Evolutionary conservation across 2,113 vertebrate genomes (phyloP), one percentile per base, ranked within the genome.

Genomic region (Tragelaphus scriptus): DNA sequence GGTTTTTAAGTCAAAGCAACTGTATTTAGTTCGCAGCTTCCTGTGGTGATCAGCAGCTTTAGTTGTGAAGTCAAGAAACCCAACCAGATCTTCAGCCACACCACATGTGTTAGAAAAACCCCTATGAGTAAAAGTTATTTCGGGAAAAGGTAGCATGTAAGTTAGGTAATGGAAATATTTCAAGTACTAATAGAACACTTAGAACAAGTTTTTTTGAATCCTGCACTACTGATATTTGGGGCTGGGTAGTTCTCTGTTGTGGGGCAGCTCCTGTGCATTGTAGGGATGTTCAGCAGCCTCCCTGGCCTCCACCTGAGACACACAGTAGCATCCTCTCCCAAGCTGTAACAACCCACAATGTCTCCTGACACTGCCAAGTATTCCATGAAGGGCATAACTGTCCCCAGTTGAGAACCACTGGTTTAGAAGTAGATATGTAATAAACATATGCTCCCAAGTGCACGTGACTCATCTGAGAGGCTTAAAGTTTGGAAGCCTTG

Each of bases 41-140:
- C 97, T 96, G 88, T 98, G 95, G 71, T 89, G 88, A 97, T 96
- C 92, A 92, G 94, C 86, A 94, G 95, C 68, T 97, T 96, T 81
- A 81, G 97, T 65, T 95, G 86, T 85, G 90, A 94, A 98, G 85
- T 95, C 44, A 85, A 97, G 88, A 96, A 92, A 95, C 23, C 92
- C 59, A 19, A 86, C 30, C 79, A 97, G 92, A 90, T 30, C 92
- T 84, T 81, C 63, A 94, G 85, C 81, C 90, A 88, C 92, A 90
- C 92, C 93, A 88, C 44, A 92, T 79, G 28, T 92, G 90, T 91
- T 79, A 95, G 77, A 55, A 68, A 97, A 97, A 59, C 75, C 32
- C 93, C 59, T 36, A 94, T 93, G 85, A 80, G 93, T 88, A 94
- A 51, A 96, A 90, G 77, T 84, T 97, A 95, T 94, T 98, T 96